Conservation (phyloP, 2,797 vertebrate species). For the Squalus acanthias region DNA sequence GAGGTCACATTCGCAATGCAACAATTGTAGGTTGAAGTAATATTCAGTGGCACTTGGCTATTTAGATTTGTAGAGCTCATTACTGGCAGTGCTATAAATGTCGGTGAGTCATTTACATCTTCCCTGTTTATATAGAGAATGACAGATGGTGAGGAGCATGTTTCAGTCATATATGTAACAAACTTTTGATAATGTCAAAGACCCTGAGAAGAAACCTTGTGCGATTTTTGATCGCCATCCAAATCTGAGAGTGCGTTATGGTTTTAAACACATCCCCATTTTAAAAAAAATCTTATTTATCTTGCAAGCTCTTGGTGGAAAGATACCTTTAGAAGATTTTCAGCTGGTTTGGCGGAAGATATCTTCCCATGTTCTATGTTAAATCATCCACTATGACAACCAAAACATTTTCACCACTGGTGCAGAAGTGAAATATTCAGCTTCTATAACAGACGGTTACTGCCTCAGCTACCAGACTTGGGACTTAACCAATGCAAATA, state of each 20-base stretch:
- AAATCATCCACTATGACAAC: background rate
- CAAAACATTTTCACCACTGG: background rate
- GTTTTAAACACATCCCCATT: background rate
- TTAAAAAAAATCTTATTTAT: background rate
- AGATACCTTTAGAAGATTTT: background rate
- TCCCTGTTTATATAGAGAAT: background rate
- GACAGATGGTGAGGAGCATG: constrained; percentile 10
- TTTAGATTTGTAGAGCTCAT: background rate
- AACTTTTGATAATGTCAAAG: background rate
- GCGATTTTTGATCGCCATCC: background rate
- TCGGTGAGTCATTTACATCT: constrained; percentile 20
- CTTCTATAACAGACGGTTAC: background rate
- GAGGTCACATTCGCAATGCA: background rate
- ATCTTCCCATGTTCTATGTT: background rate
- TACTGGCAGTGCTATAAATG: background rate
- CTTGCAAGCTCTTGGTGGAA: background rate
- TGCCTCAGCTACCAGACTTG: background rate
- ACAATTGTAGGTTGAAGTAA: background rate
- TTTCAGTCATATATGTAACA: background rate
- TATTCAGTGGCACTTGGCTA: background rate
- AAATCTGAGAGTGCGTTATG: background rate
- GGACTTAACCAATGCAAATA: background rate
- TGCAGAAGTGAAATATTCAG: background rate
- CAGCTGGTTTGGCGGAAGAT: background rate
- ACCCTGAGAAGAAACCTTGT: background rate